Evolutionary conservation across 2,888 invertebrate species (phyloP), one percentile per base, ranked within the genome.

Genomic region (Lasioglossum morio): DNA sequence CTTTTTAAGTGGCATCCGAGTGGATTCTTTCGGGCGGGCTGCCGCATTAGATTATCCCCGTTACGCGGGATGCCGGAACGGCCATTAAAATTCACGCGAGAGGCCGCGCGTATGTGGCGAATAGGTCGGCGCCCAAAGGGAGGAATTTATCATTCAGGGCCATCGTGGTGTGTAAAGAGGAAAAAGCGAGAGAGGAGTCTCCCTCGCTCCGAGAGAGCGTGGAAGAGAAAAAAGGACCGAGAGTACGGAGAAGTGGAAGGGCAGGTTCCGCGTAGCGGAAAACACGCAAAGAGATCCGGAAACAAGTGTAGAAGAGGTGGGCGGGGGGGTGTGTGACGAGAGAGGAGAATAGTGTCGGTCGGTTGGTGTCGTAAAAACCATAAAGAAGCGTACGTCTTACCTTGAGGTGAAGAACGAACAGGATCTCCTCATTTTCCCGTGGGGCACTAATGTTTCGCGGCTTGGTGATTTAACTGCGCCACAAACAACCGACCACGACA

Each of bases 361-460:
- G 27, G 60, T 60, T 27, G 57, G 57, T 12, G n/a, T 43, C 19
- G 66, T 69, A 63, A 63, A 63, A 79, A 77, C 48, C 76, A 37
- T 77, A 87, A 85, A 82, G 76, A 80, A 69, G 37, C 80, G 78
- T 43, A 72, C 72, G n/a, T 81, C 89, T 85, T 94, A 95, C 95
- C 95, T 95, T 94, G 92, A 94, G 92, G 87, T 92, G 94, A 92
- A 94, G 94, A 92, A 94, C 91, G 91, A 93, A 94, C 92, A 94
- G 92, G 91, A 93, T 91, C 88, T 94, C 94, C 91, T 94, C 95
- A 95, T 95, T 94, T 93, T 94, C 94, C 91, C 92, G 93, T 94
- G 93, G 92, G 88, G 89, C 93, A 94, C 93, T 94, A 95, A 95
- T 95, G 93, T 94, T 95, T 93, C 92, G 91, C 83, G 87, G 87